phyloP scores from a whole-genome alignment of 2,888 invertebrate genomes.

The Pandemis corylana region DNA sequence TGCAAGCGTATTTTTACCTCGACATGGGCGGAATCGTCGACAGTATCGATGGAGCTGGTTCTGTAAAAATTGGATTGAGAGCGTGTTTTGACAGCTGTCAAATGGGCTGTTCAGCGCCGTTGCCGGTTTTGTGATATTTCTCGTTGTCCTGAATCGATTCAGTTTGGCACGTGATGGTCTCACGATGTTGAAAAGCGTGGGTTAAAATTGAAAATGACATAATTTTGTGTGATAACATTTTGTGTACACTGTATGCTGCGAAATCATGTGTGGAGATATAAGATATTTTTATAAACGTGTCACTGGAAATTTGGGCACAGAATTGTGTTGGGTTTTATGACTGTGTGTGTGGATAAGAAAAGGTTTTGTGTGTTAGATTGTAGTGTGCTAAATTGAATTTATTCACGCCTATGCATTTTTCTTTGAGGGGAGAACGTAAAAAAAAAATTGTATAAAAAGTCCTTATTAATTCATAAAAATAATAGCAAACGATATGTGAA shows the following conservation, averaged over 20 bases:
- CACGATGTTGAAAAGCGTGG: too few relatives aligned
- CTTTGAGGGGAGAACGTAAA: slow-evolving; percentile 26
- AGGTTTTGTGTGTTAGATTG: neutral
- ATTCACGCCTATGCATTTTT: slow-evolving; percentile 38
- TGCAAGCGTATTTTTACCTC: too few relatives aligned
- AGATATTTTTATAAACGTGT: neutral
- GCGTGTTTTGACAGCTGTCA: too few relatives aligned
- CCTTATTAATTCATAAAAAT: slow-evolving; percentile 41
- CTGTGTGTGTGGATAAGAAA: neutral
- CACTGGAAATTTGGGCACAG: neutral
- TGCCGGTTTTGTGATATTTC: neutral
- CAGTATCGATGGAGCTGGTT: too few relatives aligned
- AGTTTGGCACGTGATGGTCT: too few relatives aligned
- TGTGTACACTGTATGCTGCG: neutral
- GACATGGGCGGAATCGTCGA: too few relatives aligned
- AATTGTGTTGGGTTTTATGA: neutral
- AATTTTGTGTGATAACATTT: neutral
- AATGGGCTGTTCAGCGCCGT: neutral
- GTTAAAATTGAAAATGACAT: too few relatives aligned
- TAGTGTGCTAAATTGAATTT: slow-evolving; percentile 8
- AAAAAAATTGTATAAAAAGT: slow-evolving; percentile 43
- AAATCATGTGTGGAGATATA: neutral
- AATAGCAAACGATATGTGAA: slow-evolving; percentile 42
- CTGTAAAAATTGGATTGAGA: too few relatives aligned
- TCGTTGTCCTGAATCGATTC: too few relatives aligned